Evolutionary conservation across 2,888 invertebrate species (phyloP).

Genomic region (Cephus rjabovi): DNA sequence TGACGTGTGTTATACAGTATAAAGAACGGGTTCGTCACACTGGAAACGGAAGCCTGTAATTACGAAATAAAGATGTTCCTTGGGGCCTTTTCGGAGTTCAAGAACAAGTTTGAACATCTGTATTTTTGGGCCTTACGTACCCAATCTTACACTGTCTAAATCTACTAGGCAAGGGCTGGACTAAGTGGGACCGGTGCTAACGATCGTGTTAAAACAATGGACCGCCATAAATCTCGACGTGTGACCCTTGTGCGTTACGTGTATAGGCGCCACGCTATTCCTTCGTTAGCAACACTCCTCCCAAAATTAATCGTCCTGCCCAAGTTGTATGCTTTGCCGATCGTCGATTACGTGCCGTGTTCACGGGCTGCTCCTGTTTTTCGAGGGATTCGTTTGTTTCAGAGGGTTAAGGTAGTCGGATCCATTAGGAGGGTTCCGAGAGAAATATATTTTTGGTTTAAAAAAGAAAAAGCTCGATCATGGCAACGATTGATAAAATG

Average conservation of each 20-base stretch:
- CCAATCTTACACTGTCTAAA: not conserved
- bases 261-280: constrained; percentile 7
- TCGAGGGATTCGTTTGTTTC: too few species aligned
- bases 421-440: too few species aligned
- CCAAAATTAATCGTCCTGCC: not conserved
- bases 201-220: constrained; percentile 33
- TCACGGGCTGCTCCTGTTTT: too few species aligned
- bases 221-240: constrained; percentile 25
- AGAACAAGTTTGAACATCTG: not conserved
- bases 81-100: constrained; percentile 5
- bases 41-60: constrained; percentile 33
- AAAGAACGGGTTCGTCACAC: too few species aligned
- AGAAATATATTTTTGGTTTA: too few species aligned
- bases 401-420: too few species aligned
- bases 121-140: not conserved
- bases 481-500: too few species aligned
- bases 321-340: too few species aligned
- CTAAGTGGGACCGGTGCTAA: constrained; percentile 27
- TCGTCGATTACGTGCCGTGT: too few species aligned
- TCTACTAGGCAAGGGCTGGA: not conserved
- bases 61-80: constrained; percentile 37
- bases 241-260: constrained; percentile 3
- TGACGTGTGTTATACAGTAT: too few species aligned
- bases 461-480: too few species aligned
- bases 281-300: not conserved